phyloP scores from a whole-genome alignment of 2,888 invertebrate species.

The Pterostichus madidus region DNA sequence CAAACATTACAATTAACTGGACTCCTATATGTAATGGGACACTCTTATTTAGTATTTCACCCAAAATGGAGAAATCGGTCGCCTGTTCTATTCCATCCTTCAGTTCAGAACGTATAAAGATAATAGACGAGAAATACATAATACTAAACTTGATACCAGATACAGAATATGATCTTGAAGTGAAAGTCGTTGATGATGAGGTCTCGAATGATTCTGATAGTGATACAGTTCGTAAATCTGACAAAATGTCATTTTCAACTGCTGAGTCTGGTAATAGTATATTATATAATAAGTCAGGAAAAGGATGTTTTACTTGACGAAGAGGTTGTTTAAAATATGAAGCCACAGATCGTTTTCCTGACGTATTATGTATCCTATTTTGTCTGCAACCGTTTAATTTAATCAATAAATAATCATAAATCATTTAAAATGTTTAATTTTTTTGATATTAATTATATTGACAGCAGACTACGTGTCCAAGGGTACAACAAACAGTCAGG shows the following conservation, averaged over 20 bases:
- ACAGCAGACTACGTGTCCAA: no score
- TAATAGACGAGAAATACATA: background rate
- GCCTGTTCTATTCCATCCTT: background rate
- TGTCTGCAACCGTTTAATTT: no score
- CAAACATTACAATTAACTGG: background rate
- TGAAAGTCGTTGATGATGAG: background rate
- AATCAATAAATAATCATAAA: no score
- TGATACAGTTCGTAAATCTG: background rate
- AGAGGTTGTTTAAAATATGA: no score
- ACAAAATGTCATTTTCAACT: background rate
- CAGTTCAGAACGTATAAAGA: background rate
- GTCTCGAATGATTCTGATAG: no score
- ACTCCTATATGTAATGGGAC: background rate
- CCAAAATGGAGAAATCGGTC: background rate
- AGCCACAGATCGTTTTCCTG: no score
- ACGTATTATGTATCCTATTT: no score
- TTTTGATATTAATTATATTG: no score
- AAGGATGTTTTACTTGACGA: no score
- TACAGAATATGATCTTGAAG: constrained; percentile 7
- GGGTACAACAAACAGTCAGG: no score
- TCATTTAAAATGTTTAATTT: no score
- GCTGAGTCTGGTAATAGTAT: background rate
- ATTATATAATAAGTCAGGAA: no score
- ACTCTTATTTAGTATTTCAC: background rate
- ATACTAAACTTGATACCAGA: background rate